These are phyloP conservation scores for Hippocampus zosterae DNA, from an alignment of 2,113 vertebrate genomes.

Conservation along the genomic window DNA sequence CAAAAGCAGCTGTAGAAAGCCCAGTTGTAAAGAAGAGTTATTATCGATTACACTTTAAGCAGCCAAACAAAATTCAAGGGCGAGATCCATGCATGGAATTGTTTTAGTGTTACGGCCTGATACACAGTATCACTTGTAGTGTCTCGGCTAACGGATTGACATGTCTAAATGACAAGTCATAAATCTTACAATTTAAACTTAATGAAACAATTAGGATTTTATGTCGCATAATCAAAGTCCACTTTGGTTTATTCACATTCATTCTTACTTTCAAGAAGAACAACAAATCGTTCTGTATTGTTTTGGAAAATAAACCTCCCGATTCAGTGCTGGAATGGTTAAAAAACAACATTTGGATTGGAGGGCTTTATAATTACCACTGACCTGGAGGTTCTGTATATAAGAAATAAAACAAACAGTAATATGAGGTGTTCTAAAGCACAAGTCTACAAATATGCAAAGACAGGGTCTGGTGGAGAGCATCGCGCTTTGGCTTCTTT, in stretches of 20 bases:
- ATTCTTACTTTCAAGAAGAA: constrained; percentile 7
- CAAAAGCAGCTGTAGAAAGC: neutral
- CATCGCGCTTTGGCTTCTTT: constrained; percentile 78
- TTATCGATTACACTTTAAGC: neutral
- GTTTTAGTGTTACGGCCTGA: neutral
- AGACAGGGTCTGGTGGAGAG: constrained; percentile 79
- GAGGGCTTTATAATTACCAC: constrained; percentile 75
- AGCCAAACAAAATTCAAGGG: neutral
- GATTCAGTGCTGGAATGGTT: constrained; percentile 64
- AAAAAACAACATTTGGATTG: constrained; percentile 75
- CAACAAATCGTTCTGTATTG: constrained; percentile 27
- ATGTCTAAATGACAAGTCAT: neutral
- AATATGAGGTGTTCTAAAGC: constrained; percentile 81
- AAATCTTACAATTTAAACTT: neutral
- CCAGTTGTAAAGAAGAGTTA: neutral
- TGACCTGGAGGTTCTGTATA: constrained; percentile 71
- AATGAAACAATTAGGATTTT: constrained; percentile 5
- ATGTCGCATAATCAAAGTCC: constrained; percentile 7
- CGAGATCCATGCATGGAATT: neutral
- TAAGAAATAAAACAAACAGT: constrained; percentile 80
- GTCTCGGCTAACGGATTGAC: neutral
- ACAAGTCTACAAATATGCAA: constrained; percentile 88
- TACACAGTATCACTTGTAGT: neutral
- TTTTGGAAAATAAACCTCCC: constrained; percentile 56
- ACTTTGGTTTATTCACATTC: constrained; percentile 1